phyloP scores from a whole-genome alignment of 2,113 vertebrate genomes.

The Cyphomyrus discorhynchus region DNA sequence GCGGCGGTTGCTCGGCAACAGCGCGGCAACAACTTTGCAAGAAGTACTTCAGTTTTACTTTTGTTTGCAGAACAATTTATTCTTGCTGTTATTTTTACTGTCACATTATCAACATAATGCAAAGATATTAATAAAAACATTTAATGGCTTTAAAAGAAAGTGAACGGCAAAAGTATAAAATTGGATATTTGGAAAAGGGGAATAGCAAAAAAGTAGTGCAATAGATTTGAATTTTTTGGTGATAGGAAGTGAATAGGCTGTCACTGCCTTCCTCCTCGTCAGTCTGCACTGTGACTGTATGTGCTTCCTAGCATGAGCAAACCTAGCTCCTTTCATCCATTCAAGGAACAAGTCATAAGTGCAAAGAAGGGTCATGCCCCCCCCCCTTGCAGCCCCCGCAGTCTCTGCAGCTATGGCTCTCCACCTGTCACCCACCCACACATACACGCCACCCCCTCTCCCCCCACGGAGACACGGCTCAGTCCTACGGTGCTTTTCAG shows the following conservation, averaged over 20 bases:
- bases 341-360: background rate
- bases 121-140: background rate
- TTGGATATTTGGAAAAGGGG: background rate
- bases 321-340: background rate
- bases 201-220: background rate
- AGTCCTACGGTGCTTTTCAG: conserved; percentile 7
- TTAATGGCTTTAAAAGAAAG: background rate
- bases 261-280: background rate
- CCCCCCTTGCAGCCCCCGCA: background rate
- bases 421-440: background rate
- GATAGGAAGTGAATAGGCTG: background rate
- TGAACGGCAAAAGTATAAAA: background rate
- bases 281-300: background rate
- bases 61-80: background rate
- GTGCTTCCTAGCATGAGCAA: background rate
- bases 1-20: background rate
- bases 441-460: background rate
- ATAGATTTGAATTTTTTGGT: background rate
- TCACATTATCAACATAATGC: background rate
- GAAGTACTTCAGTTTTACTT: background rate
- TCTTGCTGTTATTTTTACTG: background rate
- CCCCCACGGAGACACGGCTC: background rate
- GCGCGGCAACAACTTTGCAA: background rate
- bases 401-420: background rate
- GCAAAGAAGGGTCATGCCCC: background rate